Conservation (phyloP, 37 sponge, comb jelly and placozoan species). For the Oopsacas minuta region DNA sequence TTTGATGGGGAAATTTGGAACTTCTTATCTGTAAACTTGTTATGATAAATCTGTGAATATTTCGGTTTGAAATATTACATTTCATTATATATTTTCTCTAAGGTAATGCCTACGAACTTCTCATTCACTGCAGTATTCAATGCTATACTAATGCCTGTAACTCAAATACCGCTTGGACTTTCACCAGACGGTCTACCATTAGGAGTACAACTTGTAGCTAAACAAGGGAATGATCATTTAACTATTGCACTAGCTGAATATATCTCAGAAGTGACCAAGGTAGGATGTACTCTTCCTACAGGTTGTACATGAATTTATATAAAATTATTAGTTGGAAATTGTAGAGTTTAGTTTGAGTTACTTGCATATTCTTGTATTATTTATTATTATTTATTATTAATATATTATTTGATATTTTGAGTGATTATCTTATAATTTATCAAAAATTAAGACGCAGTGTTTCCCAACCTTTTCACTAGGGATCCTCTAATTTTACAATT, state of each 20-base stretch:
- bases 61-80: background rate
- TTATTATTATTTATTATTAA: background rate
- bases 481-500: too few species aligned
- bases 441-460: too few species aligned
- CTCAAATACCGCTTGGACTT: constrained; percentile 48
- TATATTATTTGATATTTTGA: background rate
- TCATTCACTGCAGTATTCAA: constrained; percentile 47
- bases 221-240: constrained; percentile 5
- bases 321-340: background rate
- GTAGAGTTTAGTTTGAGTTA: background rate
- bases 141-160: constrained; percentile 40
- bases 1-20: background rate
- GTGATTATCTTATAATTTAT: background rate
- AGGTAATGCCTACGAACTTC: constrained; percentile 32
- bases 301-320: background rate
- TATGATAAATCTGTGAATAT: background rate
- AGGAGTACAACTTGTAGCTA: constrained; percentile 45
- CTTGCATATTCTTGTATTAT: background rate
- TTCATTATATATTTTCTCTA: background rate
- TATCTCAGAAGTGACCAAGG: background rate
- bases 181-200: constrained; percentile 44
- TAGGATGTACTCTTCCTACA: background rate
- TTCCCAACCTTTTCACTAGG: too few species aligned
- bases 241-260: background rate
- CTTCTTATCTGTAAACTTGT: background rate